Base-by-base conservation (phyloP, 1,140 invertebrate species). In the Eufriesea mexicana region DNA sequence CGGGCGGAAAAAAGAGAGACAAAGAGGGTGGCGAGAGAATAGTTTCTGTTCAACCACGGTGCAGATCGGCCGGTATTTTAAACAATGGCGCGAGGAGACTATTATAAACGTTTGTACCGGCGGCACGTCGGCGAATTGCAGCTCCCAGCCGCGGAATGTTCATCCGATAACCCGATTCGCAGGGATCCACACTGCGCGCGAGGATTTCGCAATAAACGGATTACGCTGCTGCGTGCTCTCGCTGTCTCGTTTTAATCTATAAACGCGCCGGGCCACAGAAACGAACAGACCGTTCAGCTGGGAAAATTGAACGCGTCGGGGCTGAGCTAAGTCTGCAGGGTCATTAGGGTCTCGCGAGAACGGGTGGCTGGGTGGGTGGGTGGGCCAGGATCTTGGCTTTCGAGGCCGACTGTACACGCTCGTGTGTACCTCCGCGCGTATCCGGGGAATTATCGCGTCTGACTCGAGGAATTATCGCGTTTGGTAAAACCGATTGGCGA, bases 161-260 rank as follows among this genome's bases (percentile, higher is more conserved):
- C 57, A 75, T 75, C 20, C 59, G 57, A 64, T 75, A 62, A 62
- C 25, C n/a, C 45, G 73, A 75, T 75, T 75, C 73, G 7, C 73
- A 20, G 42, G 23, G 71, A 59, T 57, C 23, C 54, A 23, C 51
- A 45, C 20, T 16, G 35, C 47, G 72, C 18, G 23, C 28, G 57
- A 45, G 73, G 59, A 75, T 75, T 75, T 62, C 25, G 28, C 35
- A 28, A 49, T 75, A 75, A 75, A 75, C 73, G 57, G 55, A 75
- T 75, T 75, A 75, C 57, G 71, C 25, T 62, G 35, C 59, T n/a
- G 57, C 73, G 55, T 42, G 57, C 6, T 20, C 23, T 14, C 6
- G 35, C 18, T 28, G 45, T 73, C 20, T 42, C 71, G 23, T 73
- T 73, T 73, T 57, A 35, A 42, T 45, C 35, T 59, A 45, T 57